Evolutionary conservation across 1,140 invertebrate species (phyloP).

Genomic region (Tachypleus tridentatus): DNA sequence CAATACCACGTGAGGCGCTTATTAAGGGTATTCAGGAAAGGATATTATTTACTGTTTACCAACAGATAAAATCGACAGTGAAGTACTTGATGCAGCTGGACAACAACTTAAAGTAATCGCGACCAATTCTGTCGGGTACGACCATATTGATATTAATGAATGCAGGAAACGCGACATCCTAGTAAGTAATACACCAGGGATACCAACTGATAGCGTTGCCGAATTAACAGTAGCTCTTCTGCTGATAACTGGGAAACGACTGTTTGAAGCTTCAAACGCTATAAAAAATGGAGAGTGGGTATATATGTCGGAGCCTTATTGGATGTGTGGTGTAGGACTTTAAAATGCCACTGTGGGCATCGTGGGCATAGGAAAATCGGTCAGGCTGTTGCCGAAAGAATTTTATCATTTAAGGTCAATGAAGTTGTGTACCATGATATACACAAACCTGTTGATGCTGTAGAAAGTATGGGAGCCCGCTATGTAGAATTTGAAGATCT

Average conservation of each 20-base stretch:
- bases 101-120: conserved; percentile 61
- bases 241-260: conserved; percentile 13
- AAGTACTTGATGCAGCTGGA: conserved; percentile 32
- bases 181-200: conserved; percentile 18
- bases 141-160: conserved; percentile 38
- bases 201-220: conserved; percentile 20
- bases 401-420: conserved; percentile 27
- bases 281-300: conserved; percentile 13
- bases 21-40: conserved; percentile 52
- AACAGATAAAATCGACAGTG: conserved; percentile 69
- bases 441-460: conserved; percentile 18
- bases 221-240: conserved; percentile 19
- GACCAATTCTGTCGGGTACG: conserved; percentile 74
- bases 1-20: conserved; percentile 55
- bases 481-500: conserved; percentile 56
- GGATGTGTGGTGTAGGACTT: conserved; percentile 10
- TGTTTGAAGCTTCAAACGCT: conserved; percentile 14
- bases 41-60: conserved; percentile 69
- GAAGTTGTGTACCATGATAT: conserved; percentile 30
- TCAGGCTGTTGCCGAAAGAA: conserved; percentile 32
- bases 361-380: conserved; percentile 11
- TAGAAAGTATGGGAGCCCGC: conserved; percentile 47
- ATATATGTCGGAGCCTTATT: not conserved
- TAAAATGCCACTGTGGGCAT: conserved; percentile 7
- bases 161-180: conserved; percentile 19